Conservation (phyloP, 2,888 invertebrate genomes). For the Acanthococcus lagerstroemiae region DNA sequence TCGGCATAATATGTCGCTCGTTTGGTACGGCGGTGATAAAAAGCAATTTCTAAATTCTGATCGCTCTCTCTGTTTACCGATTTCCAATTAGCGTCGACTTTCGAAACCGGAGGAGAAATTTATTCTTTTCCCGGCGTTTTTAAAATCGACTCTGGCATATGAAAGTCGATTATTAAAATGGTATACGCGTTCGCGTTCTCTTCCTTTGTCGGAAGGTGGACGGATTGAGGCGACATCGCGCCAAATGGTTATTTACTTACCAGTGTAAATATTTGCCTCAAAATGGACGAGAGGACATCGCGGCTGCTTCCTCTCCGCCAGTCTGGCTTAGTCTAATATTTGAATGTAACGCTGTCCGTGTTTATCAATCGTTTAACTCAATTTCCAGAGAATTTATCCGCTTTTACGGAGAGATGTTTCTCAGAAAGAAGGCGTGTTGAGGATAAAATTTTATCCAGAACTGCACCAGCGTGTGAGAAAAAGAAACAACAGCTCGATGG, state of each 20-base stretch:
- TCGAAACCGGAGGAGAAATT: not conserved
- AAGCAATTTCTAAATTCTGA: too few relatives aligned
- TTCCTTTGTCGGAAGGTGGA: not conserved
- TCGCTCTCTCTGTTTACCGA: not conserved
- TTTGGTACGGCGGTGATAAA: too few relatives aligned
- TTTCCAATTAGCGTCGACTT: not conserved
- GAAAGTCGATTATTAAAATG: not conserved
- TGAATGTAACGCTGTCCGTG: not conserved
- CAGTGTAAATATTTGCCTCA: not conserved
- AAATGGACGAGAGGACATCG: not conserved
- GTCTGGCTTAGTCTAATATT: not conserved
- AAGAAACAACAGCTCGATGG: too few relatives aligned
- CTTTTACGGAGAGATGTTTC: too few relatives aligned
- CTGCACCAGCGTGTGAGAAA: too few relatives aligned
- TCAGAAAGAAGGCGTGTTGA: too few relatives aligned
- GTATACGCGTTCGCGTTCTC: not conserved
- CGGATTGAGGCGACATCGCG: not conserved
- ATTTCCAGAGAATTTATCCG: too few relatives aligned
- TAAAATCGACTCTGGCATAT: not conserved
- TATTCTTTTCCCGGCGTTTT: not conserved
- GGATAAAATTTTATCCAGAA: too few relatives aligned
- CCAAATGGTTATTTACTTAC: not conserved
- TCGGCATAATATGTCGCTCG: too few relatives aligned
- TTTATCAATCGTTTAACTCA: not conserved
- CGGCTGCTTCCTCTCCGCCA: not conserved